Evolutionary conservation across 2,888 invertebrate species (phyloP).

Genomic region (Clivina fossor): DNA sequence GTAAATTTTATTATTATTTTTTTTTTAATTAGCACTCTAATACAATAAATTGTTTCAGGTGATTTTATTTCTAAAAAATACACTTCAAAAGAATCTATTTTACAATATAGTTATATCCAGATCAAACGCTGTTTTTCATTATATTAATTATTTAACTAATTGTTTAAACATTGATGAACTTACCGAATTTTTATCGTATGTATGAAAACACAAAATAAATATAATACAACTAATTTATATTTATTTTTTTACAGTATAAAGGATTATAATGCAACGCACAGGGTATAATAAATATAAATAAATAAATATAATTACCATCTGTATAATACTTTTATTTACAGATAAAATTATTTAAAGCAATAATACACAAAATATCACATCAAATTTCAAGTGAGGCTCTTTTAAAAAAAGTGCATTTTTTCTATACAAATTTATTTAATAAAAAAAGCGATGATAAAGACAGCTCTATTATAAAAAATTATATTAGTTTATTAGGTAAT

Average conservation of each 20-base stretch:
- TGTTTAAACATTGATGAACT: slow-evolving; percentile 21
- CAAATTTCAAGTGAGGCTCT: slow-evolving; percentile 32
- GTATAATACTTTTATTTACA: slow-evolving; percentile 36
- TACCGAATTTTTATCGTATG: slow-evolving; percentile 8
- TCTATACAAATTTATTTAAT: slow-evolving; percentile 23
- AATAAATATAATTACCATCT: slow-evolving; percentile 12
- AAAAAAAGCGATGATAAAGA: slow-evolving; percentile 14
- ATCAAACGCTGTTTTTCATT: slow-evolving; percentile 72
- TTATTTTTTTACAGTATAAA: slow-evolving; percentile 60
- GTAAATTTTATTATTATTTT: slow-evolving; percentile 51
- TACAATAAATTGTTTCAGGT: slow-evolving; percentile 57
- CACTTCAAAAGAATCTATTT: slow-evolving; percentile 71
- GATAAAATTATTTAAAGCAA: slow-evolving; percentile 47
- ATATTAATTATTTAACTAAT: slow-evolving; percentile 68
- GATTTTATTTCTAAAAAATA: slow-evolving; percentile 72
- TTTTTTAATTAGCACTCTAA: slow-evolving; percentile 6
- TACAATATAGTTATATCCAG: slow-evolving; percentile 69
- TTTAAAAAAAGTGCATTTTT: slow-evolving; percentile 17
- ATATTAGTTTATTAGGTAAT: slow-evolving; percentile 24
- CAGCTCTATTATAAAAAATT: slow-evolving; percentile 11
- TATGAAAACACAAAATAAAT: background rate
- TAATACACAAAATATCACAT: slow-evolving; percentile 42
- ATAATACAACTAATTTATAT: slow-evolving; percentile 7
- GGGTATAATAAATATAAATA: slow-evolving; percentile 56
- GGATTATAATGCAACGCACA: slow-evolving; percentile 66